Evolutionary conservation across 2,888 invertebrate genomes (phyloP), one percentile per base, ranked within the genome.

Genomic region (Dexiosoma caninum): DNA sequence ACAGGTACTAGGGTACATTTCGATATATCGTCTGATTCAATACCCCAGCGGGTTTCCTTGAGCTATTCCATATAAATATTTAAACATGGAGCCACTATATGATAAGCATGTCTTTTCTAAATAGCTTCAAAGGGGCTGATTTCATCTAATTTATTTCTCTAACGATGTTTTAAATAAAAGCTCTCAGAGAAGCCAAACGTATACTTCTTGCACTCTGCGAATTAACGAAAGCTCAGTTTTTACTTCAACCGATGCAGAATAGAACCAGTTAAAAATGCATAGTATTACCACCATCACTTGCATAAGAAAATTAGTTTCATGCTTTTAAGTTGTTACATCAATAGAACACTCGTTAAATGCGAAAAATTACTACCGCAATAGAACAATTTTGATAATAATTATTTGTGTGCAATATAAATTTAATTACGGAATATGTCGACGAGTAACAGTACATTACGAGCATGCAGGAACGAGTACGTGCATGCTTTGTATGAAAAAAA

Each of bases 301-400:
- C n/a, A 21, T 21, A 10, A 67, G 42, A 44, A 42, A 4, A n/a
- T n/a, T 14, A 14, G 21, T 35, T 23, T 12, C 12, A 53, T 32
- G 37, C 42, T 32, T 32, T 51, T 27, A 37, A n/a, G n/a, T n/a
- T 12, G 27, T 64, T 35, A 37, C 14, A 46, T 10, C 46, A 37
- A 21, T 19, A 30, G 19, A 37, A 46, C 23, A 49, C 27, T 66
- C 14, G 16, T 55, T 19, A 72, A 59, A 21, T 30, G 51, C 37
- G 42, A 70, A 60, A 23, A 77, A 69, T 55, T 83, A 71, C 79
- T 78, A 62, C 42, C 35, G 35, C 19, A 37, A 59, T 44, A 14
- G 44, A 76, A 72, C 64, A 35, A 62, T 55, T n/a, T 80, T 72
- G 55, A 66, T n/a, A n/a, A 53, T 67, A 70, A 14, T 79, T 83